Percentiles rank a stretch among this genome's conserved stretches.
phyloP scores from a whole-genome alignment of 2,113 vertebrate genomes.

The Campylomormyrus tamandua region DNA sequence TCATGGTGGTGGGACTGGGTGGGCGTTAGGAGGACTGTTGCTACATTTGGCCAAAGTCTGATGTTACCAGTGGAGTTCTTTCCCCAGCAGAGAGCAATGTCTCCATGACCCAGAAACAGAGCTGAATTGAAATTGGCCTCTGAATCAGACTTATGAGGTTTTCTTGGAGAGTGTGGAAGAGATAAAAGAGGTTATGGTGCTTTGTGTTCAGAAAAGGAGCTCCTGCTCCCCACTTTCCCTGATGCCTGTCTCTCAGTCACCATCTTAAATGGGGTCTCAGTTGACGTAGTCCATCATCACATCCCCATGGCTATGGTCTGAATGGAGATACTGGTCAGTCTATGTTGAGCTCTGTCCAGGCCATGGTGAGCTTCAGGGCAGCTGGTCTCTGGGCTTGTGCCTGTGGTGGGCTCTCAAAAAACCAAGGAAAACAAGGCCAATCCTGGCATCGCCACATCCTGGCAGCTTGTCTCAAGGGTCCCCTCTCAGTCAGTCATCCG shows the following conservation, averaged over 20 bases:
- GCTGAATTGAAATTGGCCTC: background rate
- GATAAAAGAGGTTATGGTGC: background rate
- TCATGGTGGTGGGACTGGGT: constrained; percentile 26
- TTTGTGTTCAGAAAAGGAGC: constrained; percentile 9
- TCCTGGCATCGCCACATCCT: background rate
- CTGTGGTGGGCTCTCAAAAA: background rate
- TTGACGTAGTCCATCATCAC: background rate
- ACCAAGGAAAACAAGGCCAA: background rate
- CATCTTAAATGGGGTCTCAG: background rate
- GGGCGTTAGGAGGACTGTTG: background rate
- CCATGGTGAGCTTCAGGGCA: background rate
- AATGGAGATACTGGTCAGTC: background rate
- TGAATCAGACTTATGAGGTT: background rate
- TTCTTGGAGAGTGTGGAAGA: constrained; percentile 41
- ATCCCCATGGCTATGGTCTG: background rate
- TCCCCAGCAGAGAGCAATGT: background rate
- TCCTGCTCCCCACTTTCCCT: background rate
- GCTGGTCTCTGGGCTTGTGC: background rate
- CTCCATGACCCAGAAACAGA: background rate
- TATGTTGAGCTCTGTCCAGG: background rate
- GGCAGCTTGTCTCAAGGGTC: constrained; percentile 3
- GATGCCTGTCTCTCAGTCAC: background rate
- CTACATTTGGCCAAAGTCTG: background rate
- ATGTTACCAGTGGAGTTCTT: background rate
- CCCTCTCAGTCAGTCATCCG: background rate